Conservation (phyloP, 2,888 invertebrate genomes). For the Dysmachus trigonus region DNA sequence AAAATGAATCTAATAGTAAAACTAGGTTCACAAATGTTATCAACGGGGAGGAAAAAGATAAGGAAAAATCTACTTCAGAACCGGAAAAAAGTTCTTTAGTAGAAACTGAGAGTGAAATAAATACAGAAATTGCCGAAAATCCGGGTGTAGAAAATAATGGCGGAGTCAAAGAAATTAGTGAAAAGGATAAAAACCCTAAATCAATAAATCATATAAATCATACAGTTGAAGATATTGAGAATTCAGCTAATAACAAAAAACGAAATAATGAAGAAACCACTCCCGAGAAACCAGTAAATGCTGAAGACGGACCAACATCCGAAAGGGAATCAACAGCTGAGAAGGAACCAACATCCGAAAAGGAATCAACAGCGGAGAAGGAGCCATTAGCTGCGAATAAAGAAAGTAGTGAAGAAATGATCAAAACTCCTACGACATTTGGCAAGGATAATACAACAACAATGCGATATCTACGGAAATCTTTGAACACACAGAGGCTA, state of each 20-base stretch:
- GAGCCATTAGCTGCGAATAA: neutral
- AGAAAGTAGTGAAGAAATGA: neutral
- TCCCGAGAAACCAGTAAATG: neutral
- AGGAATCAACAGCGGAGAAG: neutral
- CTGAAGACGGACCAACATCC: too few relatives aligned
- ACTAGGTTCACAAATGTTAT: neutral
- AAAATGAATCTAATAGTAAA: conserved; percentile 9
- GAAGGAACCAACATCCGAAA: neutral
- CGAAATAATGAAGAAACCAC: neutral
- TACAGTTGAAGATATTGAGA: neutral
- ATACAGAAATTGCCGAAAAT: neutral
- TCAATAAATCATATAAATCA: neutral
- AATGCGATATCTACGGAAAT: conserved; percentile 55
- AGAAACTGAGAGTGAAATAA: neutral
- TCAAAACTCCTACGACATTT: conserved; percentile 54
- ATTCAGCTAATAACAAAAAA: neutral
- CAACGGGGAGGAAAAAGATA: neutral
- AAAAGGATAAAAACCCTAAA: neutral
- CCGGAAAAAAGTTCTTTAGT: neutral
- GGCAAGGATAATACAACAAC: conserved; percentile 55
- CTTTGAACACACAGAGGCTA: conserved; percentile 53
- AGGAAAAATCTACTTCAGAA: neutral
- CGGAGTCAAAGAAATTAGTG: neutral
- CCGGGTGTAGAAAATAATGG: neutral
- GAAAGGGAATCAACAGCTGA: too few relatives aligned